Conservation (phyloP, 2,888 invertebrate genomes). For the Parnassius smintheus region DNA sequence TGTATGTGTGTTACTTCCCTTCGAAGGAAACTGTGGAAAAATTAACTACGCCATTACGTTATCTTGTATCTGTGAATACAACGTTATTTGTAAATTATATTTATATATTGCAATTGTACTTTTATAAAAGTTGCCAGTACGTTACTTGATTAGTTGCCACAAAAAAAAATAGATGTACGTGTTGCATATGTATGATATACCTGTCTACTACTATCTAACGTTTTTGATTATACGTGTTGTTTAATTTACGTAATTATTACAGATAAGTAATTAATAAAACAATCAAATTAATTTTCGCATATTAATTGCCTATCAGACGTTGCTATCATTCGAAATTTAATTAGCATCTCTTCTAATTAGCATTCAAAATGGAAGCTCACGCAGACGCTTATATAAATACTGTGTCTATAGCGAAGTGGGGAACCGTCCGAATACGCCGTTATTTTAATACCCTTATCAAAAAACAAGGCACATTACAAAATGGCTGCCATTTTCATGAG, state of each 20-base stretch:
- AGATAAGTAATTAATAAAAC: conserved; percentile 2
- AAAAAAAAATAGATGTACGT: background rate
- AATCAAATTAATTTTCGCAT: conserved; percentile 15
- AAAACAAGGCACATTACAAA: conserved; percentile 81
- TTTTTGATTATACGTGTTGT: no score
- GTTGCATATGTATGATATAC: background rate
- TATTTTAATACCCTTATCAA: conserved; percentile 81
- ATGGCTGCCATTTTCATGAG: conserved; percentile 78
- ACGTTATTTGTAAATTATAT: background rate
- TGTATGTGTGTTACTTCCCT: conserved; percentile 35
- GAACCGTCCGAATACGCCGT: conserved; percentile 70
- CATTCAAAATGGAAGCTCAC: conserved; percentile 73
- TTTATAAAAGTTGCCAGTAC: background rate
- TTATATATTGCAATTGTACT: background rate
- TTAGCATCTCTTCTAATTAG: conserved; percentile 70
- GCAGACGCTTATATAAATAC: conserved; percentile 64
- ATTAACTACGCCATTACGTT: conserved; percentile 31
- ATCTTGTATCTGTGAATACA: conserved; percentile 2
- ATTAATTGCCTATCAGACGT: conserved; percentile 13
- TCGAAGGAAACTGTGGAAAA: conserved; percentile 33
- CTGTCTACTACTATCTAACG: background rate
- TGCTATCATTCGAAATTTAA: conserved; percentile 53
- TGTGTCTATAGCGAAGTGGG: conserved; percentile 56
- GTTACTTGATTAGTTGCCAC: background rate
- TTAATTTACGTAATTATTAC: no score